phyloP scores from a whole-genome alignment of 2,797 vertebrate species.

The Myotis planiceps region DNA sequence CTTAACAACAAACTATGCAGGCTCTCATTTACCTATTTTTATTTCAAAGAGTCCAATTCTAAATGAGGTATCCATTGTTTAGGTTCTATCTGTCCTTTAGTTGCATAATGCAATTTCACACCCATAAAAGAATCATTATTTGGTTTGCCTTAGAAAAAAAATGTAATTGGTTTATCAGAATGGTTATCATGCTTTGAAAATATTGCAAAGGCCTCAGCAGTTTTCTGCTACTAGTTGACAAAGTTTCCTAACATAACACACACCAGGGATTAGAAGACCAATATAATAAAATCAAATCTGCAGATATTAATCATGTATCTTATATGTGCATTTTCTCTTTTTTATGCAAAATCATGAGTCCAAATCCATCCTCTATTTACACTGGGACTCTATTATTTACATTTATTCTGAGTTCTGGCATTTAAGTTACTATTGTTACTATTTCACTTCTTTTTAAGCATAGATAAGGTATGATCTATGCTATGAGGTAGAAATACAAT shows the following conservation, averaged over 20 bases:
- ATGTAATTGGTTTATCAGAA: background rate
- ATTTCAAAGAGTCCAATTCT: background rate
- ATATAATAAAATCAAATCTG: conserved; percentile 15
- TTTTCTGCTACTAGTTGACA: background rate
- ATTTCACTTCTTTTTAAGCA: conserved; percentile 14
- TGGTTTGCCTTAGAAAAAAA: background rate
- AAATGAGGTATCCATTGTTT: background rate
- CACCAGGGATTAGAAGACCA: background rate
- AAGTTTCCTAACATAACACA: background rate
- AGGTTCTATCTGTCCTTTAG: background rate
- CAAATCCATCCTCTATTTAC: background rate
- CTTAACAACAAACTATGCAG: background rate
- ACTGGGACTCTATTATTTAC: background rate
- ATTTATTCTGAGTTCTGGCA: conserved; percentile 19
- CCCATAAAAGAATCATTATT: background rate
- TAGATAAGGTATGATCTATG: background rate
- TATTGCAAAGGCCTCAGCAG: background rate
- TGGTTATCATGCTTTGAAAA: conserved; percentile 34
- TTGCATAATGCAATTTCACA: background rate
- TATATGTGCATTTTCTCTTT: conserved; percentile 7
- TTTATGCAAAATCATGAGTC: background rate
- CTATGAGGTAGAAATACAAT: background rate
- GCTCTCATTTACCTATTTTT: background rate
- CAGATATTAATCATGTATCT: background rate
- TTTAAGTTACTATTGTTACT: background rate